Percentiles rank a stretch among this genome's conserved stretches.
phyloP scores from a whole-genome alignment of 2,113 vertebrate genomes.

The Hylia prasina region DNA sequence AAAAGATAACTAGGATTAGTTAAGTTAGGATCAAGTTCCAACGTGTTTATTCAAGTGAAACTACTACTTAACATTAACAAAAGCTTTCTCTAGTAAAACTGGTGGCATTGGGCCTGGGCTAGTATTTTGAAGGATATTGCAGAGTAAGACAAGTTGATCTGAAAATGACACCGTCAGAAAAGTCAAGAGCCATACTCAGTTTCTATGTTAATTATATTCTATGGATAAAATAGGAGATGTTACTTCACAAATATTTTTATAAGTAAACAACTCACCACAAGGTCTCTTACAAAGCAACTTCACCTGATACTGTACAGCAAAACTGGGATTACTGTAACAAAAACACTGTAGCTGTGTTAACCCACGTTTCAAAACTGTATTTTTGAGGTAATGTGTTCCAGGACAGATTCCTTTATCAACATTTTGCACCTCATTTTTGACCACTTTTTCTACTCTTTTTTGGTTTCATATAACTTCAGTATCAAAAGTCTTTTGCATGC shows the following conservation, averaged over 20 bases:
- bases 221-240: not conserved
- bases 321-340: conserved; percentile 25
- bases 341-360: conserved; percentile 28
- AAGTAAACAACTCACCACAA: conserved; percentile 22
- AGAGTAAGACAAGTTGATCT: not conserved
- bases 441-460: not conserved
- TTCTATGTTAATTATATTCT: not conserved
- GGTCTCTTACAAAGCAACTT: not conserved
- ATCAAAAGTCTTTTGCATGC: not conserved
- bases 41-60: not conserved
- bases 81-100: not conserved
- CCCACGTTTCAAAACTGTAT: conserved; percentile 31
- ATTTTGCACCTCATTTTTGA: conserved; percentile 8
- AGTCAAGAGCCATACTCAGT: not conserved
- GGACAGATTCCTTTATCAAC: conserved; percentile 19
- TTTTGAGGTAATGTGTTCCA: not conserved
- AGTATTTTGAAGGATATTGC: not conserved
- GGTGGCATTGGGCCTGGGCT: not conserved
- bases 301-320: not conserved
- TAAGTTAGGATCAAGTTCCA: not conserved
- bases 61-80: not conserved
- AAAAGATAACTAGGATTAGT: not conserved
- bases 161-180: not conserved
- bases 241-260: not conserved
- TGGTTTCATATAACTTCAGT: not conserved